Evolutionary conservation across 2,888 invertebrate genomes (phyloP).

Genomic region (Petrophora chlorosata): DNA sequence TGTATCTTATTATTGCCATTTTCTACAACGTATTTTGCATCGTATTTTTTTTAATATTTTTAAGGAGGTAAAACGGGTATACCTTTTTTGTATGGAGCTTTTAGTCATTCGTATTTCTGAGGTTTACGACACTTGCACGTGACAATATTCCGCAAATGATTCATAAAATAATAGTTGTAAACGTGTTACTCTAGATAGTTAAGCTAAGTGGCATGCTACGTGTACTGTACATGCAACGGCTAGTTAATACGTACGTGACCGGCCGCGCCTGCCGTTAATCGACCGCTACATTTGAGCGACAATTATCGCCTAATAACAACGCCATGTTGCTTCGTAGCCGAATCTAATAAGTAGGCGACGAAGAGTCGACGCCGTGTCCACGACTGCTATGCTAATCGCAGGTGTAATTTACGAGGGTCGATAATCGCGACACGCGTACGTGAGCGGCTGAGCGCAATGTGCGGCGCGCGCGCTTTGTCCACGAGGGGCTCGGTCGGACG

Average conservation of each 20-base stretch:
- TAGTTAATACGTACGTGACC: conserved; percentile 64
- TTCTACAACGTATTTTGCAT: not conserved
- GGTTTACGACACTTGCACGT: conserved; percentile 29
- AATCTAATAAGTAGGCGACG: conserved; percentile 70
- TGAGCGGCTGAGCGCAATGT: conserved; percentile 80
- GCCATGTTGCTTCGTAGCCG: conserved; percentile 66
- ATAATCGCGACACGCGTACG: conserved; percentile 80
- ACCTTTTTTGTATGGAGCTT: conserved; percentile 9
- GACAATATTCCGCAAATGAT: conserved; percentile 27
- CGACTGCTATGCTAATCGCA: conserved; percentile 78
- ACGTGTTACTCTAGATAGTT: conserved; percentile 35
- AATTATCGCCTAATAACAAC: conserved; percentile 79
- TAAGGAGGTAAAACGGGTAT: too few species aligned
- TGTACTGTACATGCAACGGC: conserved; percentile 42
- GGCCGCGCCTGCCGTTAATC: conserved; percentile 73
- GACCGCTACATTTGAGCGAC: conserved; percentile 74
- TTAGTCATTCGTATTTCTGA: conserved; percentile 32
- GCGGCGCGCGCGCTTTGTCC: conserved; percentile 51
- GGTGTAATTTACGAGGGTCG: conserved; percentile 75
- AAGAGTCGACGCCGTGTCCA: conserved; percentile 65
- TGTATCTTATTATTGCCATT: not conserved
- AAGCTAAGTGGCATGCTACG: conserved; percentile 44
- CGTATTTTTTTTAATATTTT: too few species aligned
- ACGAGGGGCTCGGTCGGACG: conserved; percentile 37
- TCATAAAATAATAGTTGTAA: conserved; percentile 36